Evolutionary conservation across 2,888 invertebrate genomes (phyloP).

Genomic region (Amphiduros pacificus): DNA sequence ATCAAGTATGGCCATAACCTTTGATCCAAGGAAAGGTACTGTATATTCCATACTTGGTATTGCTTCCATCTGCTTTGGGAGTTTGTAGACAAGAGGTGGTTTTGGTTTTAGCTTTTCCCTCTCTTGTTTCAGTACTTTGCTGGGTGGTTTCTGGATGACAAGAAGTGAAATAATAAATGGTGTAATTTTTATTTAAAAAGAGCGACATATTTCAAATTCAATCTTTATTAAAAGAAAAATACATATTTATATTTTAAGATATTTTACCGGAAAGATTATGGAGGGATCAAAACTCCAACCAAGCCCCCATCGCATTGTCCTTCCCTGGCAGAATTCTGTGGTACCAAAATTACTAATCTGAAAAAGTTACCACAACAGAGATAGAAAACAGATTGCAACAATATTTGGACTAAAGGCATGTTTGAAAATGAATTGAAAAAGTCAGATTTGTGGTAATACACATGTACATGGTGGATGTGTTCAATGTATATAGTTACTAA

Average conservation of each 20-base stretch:
- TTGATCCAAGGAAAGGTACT: slow-evolving; percentile 11
- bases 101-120: too few species aligned
- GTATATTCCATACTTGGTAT: slow-evolving; percentile 20
- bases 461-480: too few species aligned
- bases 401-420: background rate
- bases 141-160: slow-evolving; percentile 2
- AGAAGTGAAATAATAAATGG: background rate
- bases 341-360: slow-evolving; percentile 62
- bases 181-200: background rate
- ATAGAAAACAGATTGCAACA: too few species aligned
- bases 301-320: slow-evolving; percentile 92
- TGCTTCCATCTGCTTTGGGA: slow-evolving; percentile 30
- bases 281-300: slow-evolving; percentile 74
- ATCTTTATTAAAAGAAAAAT: background rate
- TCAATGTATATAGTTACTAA: too few species aligned
- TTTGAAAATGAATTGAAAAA: background rate
- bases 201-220: background rate
- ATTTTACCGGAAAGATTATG: slow-evolving; percentile 51
- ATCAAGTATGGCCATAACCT: slow-evolving; percentile 29
- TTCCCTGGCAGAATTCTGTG: slow-evolving; percentile 80
- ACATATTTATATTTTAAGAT: background rate
- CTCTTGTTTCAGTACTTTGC: background rate
- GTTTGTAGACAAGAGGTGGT: slow-evolving; percentile 6
- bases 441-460: too few species aligned
- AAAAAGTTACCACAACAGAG: background rate